phyloP scores from a whole-genome alignment of 2,888 invertebrate species.

The Synanthedon tipuliformis region DNA sequence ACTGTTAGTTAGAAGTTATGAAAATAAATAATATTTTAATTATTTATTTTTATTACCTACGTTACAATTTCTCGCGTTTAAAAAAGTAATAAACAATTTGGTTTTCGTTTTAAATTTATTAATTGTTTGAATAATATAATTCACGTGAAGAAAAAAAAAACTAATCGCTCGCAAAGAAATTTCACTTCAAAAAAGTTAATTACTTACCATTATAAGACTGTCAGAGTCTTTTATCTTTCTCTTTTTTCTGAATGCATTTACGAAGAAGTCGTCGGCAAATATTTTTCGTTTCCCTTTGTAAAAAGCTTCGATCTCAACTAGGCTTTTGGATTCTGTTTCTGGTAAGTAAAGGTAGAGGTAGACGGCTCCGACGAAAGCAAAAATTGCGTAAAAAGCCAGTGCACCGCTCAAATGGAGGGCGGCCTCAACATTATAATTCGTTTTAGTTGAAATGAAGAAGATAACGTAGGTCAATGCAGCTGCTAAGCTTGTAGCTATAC shows the following conservation, averaged over 20 bases:
- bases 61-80: no score
- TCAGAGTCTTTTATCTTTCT: conserved; percentile 22
- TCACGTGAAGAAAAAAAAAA: neutral
- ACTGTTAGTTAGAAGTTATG: neutral
- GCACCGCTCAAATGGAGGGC: conserved; percentile 57
- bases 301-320: conserved; percentile 63
- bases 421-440: conserved; percentile 64
- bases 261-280: conserved; percentile 54
- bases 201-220: conserved; percentile 47
- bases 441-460: conserved; percentile 62
- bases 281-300: conserved; percentile 49
- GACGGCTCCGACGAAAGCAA: conserved; percentile 54
- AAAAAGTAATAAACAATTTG: no score
- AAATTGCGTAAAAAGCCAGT: conserved; percentile 53
- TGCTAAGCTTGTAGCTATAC: conserved; percentile 61
- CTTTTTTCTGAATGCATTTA: conserved; percentile 49
- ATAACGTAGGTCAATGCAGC: conserved; percentile 63
- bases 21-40: neutral
- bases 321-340: conserved; percentile 64
- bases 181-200: conserved; percentile 6
- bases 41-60: neutral
- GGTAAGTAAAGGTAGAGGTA: conserved; percentile 65
- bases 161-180: neutral
- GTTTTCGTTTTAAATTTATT: no score
- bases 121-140: neutral